These are phyloP conservation scores for Equus quagga DNA, from an alignment of 2,113 vertebrate genomes.

Conservation along the genomic window DNA sequence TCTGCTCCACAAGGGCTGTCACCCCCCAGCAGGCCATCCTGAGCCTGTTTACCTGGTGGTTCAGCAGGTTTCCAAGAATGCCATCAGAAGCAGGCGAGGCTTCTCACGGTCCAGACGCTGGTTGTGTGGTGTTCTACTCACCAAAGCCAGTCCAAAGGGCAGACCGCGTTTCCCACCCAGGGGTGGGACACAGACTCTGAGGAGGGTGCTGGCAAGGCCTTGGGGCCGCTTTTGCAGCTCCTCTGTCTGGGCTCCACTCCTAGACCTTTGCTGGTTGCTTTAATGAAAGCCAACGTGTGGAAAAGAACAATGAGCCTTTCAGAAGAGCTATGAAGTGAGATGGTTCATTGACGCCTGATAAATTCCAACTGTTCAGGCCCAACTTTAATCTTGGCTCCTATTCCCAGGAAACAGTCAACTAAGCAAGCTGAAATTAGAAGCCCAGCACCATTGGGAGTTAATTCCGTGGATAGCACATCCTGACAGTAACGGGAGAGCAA, in stretches of 20 bases:
- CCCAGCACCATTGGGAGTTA: rapidly evolving
- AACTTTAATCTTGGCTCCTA: not conserved
- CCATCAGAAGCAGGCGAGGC: too few species aligned
- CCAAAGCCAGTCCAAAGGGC: not conserved
- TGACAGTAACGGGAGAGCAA: too few species aligned
- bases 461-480: not conserved
- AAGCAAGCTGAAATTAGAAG: not conserved
- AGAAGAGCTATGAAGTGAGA: not conserved
- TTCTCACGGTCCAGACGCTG: not conserved
- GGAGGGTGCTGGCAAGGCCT: not conserved
- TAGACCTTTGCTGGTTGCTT: too few species aligned
- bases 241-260: not conserved
- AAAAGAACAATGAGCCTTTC: not conserved
- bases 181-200: not conserved
- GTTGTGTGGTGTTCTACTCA: not conserved
- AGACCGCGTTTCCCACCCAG: not conserved
- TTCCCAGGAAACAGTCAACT: not conserved
- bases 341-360: not conserved
- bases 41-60: rapidly evolving
- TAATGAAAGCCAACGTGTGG: not conserved
- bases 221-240: not conserved
- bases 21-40: not conserved
- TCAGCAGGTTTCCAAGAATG: not conserved
- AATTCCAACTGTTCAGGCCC: not conserved
- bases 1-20: not conserved